Conservation (phyloP, 2,888 invertebrate species). For the Sinotaia quadrata region DNA sequence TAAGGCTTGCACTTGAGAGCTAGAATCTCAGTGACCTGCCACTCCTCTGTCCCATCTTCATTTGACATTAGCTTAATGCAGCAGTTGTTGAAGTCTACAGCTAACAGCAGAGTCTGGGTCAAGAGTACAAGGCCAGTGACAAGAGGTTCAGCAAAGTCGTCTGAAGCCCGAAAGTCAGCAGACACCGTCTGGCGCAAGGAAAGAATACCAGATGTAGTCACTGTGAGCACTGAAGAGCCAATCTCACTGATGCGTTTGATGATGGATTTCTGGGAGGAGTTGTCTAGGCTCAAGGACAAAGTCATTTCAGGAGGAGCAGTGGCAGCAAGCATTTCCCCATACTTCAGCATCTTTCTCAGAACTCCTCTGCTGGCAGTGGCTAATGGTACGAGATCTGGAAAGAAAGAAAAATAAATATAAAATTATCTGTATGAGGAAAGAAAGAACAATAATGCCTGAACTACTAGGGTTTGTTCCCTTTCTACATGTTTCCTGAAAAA, state of each 20-base stretch:
- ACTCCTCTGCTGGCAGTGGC: slow-evolving; percentile 6
- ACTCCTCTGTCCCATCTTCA: slow-evolving; percentile 7
- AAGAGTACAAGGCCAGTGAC: slow-evolving; percentile 7
- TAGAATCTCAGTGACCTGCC: slow-evolving; percentile 7
- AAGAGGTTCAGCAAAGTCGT: slow-evolving; percentile 7
- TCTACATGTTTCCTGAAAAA: neutral
- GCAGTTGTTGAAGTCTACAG: slow-evolving; percentile 27
- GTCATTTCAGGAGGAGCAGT: slow-evolving; percentile 16
- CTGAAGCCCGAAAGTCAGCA: neutral
- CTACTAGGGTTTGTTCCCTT: neutral
- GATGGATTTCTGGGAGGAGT: slow-evolving; percentile 9
- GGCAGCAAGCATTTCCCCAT: slow-evolving; percentile 14
- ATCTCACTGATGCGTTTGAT: slow-evolving; percentile 26
- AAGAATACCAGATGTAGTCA: slow-evolving; percentile 14
- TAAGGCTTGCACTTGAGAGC: slow-evolving; percentile 21
- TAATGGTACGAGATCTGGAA: slow-evolving; percentile 15
- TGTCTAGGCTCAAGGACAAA: slow-evolving; percentile 2
- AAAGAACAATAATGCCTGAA: neutral
- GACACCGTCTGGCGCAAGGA: slow-evolving; percentile 2
- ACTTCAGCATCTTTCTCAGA: slow-evolving; percentile 4
- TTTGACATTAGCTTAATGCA: slow-evolving; percentile 13
- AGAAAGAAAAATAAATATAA: neutral
- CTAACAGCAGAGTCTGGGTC: neutral
- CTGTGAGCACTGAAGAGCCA: slow-evolving; percentile 1
- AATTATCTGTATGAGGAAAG: neutral